These are phyloP conservation scores for Lepus americanus DNA, from an alignment of 2,113 vertebrate species.

Conservation along the genomic window DNA sequence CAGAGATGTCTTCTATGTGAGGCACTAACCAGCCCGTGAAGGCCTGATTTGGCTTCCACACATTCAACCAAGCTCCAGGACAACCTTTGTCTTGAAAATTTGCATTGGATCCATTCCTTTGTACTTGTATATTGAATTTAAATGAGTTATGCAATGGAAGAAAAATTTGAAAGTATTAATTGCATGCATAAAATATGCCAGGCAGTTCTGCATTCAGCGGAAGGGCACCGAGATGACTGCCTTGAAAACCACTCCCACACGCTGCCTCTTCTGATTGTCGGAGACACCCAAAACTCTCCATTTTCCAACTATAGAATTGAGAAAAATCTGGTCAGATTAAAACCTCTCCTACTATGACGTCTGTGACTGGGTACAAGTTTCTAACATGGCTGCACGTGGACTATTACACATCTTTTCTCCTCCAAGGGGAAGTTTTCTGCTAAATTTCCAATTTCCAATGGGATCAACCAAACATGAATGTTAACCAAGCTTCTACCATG, in stretches of 20 bases:
- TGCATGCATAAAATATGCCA: not conserved
- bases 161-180: not conserved
- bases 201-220: not conserved
- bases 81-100: not conserved
- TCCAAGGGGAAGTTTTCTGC: not conserved
- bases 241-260: rapidly evolving
- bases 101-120: not conserved
- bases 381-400: not conserved
- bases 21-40: too few relatives aligned
- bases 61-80: not conserved
- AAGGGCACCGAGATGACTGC: not conserved
- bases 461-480: not conserved
- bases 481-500: not conserved
- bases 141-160: constrained; percentile 58
- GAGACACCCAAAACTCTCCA: not conserved
- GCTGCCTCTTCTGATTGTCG: too few relatives aligned
- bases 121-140: constrained; percentile 4
- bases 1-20: not conserved
- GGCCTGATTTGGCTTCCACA: not conserved
- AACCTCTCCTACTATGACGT: rapidly evolving
- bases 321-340: not conserved
- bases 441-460: not conserved
- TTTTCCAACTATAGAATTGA: not conserved
- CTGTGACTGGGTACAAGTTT: not conserved
- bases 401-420: not conserved